These are phyloP conservation scores for Nephrocerus scutellatus DNA, from an alignment of 2,888 invertebrate genomes.

Conservation along the genomic window DNA sequence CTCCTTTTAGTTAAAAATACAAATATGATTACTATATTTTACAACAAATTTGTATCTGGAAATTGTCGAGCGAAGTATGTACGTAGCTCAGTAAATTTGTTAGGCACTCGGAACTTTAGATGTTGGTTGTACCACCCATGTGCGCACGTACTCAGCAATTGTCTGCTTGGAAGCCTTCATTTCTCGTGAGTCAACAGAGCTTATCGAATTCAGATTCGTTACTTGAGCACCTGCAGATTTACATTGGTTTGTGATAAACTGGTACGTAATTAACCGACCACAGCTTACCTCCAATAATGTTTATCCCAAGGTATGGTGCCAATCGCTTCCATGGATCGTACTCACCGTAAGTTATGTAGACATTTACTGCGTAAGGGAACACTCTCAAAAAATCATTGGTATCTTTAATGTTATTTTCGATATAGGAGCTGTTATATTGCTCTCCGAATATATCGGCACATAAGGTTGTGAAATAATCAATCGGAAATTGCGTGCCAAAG, in stretches of 20 bases:
- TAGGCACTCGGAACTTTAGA: too few species aligned
- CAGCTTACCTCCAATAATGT: too few species aligned
- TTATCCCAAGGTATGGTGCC: too few species aligned
- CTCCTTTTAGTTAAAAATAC: too few species aligned
- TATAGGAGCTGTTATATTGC: conserved; percentile 16
- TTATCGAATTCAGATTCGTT: conserved; percentile 35
- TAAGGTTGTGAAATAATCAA: conserved; percentile 25
- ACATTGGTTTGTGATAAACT: too few species aligned
- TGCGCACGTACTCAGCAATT: conserved; percentile 25
- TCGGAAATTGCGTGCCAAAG: conserved; percentile 40
- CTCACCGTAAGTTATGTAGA: conserved; percentile 51
- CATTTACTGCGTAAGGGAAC: conserved; percentile 45
- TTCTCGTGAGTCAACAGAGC: conserved; percentile 26
- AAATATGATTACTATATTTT: too few species aligned
- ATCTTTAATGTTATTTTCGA: conserved; percentile 23
- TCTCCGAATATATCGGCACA: conserved; percentile 30
- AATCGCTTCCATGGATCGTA: conserved; percentile 52
- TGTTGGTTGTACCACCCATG: conserved; percentile 28
- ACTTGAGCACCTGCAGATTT: too few species aligned
- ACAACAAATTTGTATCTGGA: too few species aligned
- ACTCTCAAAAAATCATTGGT: conserved; percentile 50
- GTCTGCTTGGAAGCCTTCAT: conserved; percentile 29
- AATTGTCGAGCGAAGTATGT: too few species aligned
- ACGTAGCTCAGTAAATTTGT: too few species aligned
- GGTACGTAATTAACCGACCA: too few species aligned